Percentiles rank a stretch among this genome's conserved stretches.
phyloP scores from a whole-genome alignment of 2,888 invertebrate species.

The Lasioglossum marginatum region DNA sequence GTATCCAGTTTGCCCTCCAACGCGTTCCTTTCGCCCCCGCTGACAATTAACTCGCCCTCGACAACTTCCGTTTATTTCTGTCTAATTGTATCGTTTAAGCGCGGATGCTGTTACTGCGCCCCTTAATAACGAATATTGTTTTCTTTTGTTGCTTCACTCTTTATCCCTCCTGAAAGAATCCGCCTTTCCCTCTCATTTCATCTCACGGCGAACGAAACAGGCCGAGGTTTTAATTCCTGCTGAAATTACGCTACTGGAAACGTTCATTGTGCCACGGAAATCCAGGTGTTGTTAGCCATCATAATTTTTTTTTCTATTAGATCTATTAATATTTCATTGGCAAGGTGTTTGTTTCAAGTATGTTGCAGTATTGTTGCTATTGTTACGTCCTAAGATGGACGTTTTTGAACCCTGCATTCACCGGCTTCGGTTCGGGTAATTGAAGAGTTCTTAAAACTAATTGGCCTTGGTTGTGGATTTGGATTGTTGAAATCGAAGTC shows the following conservation, averaged over 20 bases:
- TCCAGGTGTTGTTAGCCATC: background rate
- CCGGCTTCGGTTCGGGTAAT: too few relatives aligned
- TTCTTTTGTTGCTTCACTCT: conserved; percentile 1
- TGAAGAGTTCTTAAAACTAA: too few relatives aligned
- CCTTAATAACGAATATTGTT: conserved; percentile 17
- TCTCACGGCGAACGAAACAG: background rate
- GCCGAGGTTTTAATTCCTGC: background rate
- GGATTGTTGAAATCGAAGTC: too few relatives aligned
- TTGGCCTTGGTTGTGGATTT: too few relatives aligned
- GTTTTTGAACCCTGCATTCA: too few relatives aligned
- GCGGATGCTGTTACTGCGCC: background rate
- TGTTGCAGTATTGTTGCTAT: background rate
- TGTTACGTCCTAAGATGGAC: too few relatives aligned
- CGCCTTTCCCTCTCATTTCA: background rate
- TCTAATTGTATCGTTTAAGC: conserved; percentile 30
- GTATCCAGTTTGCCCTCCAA: conserved; percentile 17
- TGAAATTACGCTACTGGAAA: background rate
- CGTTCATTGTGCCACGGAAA: background rate
- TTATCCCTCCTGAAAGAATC: background rate
- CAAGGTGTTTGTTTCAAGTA: background rate
- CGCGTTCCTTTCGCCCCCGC: conserved; percentile 22
- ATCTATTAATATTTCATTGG: background rate
- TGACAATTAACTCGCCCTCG: conserved; percentile 41
- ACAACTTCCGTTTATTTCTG: background rate
- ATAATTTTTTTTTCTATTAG: background rate